Percentiles rank a stretch among this genome's conserved stretches.
phyloP scores from a whole-genome alignment of 2,888 invertebrate species.

The Sabatieria punctata region DNA sequence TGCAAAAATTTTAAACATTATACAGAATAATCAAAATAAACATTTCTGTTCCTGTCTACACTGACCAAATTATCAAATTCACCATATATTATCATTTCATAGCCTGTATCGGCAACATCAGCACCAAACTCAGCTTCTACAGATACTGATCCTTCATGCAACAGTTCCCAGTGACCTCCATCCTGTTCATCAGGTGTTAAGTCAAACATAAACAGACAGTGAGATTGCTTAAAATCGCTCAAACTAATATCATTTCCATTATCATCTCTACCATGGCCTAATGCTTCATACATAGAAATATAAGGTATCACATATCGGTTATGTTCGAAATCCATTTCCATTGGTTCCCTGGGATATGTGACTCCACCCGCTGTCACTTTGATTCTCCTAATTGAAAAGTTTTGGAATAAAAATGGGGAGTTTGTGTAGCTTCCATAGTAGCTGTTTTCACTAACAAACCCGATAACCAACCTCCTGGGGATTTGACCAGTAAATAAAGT shows the following conservation, averaged over 20 bases:
- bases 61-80: conserved; percentile 2
- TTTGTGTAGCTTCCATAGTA: background rate
- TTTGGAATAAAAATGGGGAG: background rate
- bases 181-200: background rate
- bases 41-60: background rate
- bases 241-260: background rate
- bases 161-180: background rate
- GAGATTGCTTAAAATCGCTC: background rate
- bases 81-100: conserved; percentile 1
- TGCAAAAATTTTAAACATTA: no score
- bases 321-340: background rate
- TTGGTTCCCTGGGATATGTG: background rate
- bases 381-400: background rate
- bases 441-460: background rate
- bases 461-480: background rate
- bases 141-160: background rate
- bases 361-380: background rate
- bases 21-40: conserved; percentile 6
- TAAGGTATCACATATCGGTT: background rate
- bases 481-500: background rate
- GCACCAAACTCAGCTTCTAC: background rate
- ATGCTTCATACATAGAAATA: background rate
- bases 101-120: background rate
- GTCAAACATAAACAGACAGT: conserved; percentile 1
- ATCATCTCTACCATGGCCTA: background rate